Conservation (phyloP, 30 jellyfish, hydroid and myxozoan genomes). For the Aurelia aurita region DNA sequence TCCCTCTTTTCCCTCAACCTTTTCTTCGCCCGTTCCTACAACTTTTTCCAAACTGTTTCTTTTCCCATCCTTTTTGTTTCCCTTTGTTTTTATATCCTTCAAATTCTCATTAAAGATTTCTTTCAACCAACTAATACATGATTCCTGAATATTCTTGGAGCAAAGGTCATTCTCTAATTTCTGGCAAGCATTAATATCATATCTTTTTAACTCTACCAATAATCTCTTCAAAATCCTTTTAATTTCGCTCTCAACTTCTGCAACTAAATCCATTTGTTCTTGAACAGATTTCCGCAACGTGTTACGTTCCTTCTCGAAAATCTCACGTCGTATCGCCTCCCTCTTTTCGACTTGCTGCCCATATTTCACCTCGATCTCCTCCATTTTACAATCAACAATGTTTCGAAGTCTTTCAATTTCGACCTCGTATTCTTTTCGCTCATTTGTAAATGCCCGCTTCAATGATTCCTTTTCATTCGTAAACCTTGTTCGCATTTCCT, state of each 20-base stretch:
- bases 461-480: constrained; percentile 65
- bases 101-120: constrained; percentile 38
- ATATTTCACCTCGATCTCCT: constrained; percentile 63
- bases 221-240: constrained; percentile 53
- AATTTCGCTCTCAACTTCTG: constrained; percentile 66
- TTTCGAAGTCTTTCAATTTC: constrained; percentile 67
- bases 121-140: constrained; percentile 55
- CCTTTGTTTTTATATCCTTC: background rate
- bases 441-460: constrained; percentile 86
- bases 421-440: constrained; percentile 68
- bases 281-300: constrained; percentile 40
- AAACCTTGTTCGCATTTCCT: constrained; percentile 55
- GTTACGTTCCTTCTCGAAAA: constrained; percentile 38
- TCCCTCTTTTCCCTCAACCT: background rate
- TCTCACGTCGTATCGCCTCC: constrained; percentile 22
- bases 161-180: constrained; percentile 45
- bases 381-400: constrained; percentile 38
- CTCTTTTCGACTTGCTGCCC: constrained; percentile 44
- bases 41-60: background rate
- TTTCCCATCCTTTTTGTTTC: background rate
- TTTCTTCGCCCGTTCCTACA: background rate
- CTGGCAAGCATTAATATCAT: constrained; percentile 33
- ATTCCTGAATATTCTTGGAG: constrained; percentile 5
- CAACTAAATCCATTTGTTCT: constrained; percentile 72
- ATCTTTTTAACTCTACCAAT: constrained; percentile 30